Percentiles rank a stretch among this genome's conserved stretches.
These are phyloP conservation scores for Hyperoplus lanceolatus DNA, from an alignment of 2,797 vertebrate species.

Conservation along the genomic window DNA sequence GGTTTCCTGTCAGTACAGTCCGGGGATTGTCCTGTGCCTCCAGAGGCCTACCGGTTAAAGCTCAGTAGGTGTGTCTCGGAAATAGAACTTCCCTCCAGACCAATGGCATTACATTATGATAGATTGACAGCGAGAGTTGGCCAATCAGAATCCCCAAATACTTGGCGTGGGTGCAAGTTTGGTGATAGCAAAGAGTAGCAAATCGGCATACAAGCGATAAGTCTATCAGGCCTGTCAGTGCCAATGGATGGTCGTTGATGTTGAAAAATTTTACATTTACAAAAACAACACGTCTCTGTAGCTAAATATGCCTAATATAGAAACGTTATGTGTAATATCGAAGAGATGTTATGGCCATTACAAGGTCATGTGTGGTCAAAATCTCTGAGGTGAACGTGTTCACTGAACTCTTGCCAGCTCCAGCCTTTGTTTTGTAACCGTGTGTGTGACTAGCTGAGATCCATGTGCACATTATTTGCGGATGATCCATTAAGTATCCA, in stretches of 20 bases:
- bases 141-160: conserved; percentile 64
- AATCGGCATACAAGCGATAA: conserved; percentile 60
- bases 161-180: conserved; percentile 46
- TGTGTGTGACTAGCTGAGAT: conserved; percentile 17
- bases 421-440: conserved; percentile 67
- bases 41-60: conserved; percentile 88
- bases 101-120: conserved; percentile 53
- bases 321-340: neutral
- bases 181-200: conserved; percentile 52
- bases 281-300: neutral
- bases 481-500: neutral
- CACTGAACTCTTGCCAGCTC: conserved; percentile 28
- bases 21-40: conserved; percentile 75
- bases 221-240: conserved; percentile 53
- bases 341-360: neutral
- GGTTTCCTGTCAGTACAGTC: conserved; percentile 62
- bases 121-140: conserved; percentile 51
- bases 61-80: conserved; percentile 75
- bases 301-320: fast-evolving
- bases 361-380: conserved; percentile 21
- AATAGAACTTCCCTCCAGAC: conserved; percentile 18
- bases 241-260: neutral
- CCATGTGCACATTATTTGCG: conserved; percentile 3
- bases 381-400: conserved; percentile 26
- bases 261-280: conserved; percentile 5